Percentiles rank a stretch among this genome's conserved stretches.
Evolutionary conservation across 2,113 vertebrate species (phyloP).

Genomic region (Ailurus styani): DNA sequence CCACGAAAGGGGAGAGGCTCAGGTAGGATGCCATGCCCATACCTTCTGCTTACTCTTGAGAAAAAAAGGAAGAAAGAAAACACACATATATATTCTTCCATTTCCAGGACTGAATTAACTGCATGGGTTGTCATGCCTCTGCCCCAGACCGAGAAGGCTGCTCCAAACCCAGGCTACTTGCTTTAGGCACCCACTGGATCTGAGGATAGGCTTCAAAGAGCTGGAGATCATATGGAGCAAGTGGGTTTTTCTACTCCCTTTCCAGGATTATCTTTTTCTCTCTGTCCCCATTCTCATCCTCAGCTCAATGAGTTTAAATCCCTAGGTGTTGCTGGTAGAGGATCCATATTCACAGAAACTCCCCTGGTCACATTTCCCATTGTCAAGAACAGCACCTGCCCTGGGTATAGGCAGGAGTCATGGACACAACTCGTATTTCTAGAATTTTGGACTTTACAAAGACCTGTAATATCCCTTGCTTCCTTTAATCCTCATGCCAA

Average conservation of each 20-base stretch:
- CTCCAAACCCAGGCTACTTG: not conserved
- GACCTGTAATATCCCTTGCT: not conserved
- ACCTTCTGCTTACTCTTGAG: not conserved
- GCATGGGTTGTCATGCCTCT: not conserved
- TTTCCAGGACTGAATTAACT: not conserved
- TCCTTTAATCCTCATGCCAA: not conserved
- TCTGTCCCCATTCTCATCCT: not conserved
- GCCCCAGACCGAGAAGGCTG: not conserved
- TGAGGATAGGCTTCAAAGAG: not conserved
- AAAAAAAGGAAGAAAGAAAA: not conserved
- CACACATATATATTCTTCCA: not conserved
- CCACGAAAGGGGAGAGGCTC: not conserved
- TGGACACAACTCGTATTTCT: not conserved
- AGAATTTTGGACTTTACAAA: not conserved
- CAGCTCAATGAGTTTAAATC: not conserved
- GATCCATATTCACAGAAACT: not conserved
- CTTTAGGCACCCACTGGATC: not conserved
- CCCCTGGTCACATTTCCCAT: not conserved
- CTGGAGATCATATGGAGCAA: not conserved
- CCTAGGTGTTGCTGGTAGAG: not conserved
- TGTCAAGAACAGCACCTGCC: not conserved
- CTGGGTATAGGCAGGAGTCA: not conserved
- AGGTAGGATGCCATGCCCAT: not conserved
- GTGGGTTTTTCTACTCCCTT: not conserved
- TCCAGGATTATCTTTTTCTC: not conserved